Percentiles rank a stretch among this genome's conserved stretches.
These are phyloP conservation scores for Galleria mellonella DNA, from an alignment of 1,140 invertebrate genomes.

Conservation along the genomic window DNA sequence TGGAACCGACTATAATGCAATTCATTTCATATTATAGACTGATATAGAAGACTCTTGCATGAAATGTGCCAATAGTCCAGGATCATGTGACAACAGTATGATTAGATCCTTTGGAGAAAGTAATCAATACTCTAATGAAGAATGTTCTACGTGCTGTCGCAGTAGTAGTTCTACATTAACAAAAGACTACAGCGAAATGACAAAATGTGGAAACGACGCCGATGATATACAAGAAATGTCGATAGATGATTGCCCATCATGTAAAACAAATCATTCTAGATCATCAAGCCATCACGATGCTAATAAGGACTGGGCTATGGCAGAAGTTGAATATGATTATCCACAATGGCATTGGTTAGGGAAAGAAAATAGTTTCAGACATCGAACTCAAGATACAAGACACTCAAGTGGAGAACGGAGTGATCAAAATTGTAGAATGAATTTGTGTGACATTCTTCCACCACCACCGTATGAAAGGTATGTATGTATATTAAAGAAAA, in stretches of 20 bases:
- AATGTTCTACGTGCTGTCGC: slow-evolving; percentile 65
- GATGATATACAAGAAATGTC: slow-evolving; percentile 60
- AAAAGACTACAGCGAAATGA: slow-evolving; percentile 69
- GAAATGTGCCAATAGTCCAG: slow-evolving; percentile 62
- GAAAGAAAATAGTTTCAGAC: slow-evolving; percentile 60
- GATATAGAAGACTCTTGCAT: slow-evolving; percentile 63
- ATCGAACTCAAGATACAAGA: slow-evolving; percentile 38
- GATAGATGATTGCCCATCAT: slow-evolving; percentile 63
- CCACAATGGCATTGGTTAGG: slow-evolving; percentile 68
- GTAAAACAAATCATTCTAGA: slow-evolving; percentile 59
- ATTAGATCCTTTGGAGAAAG: slow-evolving; percentile 59
- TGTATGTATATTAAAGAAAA: not conserved
- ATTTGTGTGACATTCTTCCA: slow-evolving; percentile 63
- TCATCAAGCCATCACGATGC: slow-evolving; percentile 63
- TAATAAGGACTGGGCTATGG: slow-evolving; percentile 59
- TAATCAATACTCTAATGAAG: slow-evolving; percentile 66
- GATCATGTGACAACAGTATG: slow-evolving; percentile 65
- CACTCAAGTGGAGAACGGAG: slow-evolving; percentile 41
- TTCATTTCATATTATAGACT: slow-evolving; percentile 42
- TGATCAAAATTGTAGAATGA: slow-evolving; percentile 65
- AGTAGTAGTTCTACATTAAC: slow-evolving; percentile 66
- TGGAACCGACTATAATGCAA: too few species aligned
- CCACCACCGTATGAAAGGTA: slow-evolving; percentile 68
- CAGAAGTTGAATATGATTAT: slow-evolving; percentile 65
- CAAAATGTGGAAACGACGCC: slow-evolving; percentile 58